Conservation (phyloP, 2,113 vertebrate genomes). For the Plestiodon gilberti region DNA sequence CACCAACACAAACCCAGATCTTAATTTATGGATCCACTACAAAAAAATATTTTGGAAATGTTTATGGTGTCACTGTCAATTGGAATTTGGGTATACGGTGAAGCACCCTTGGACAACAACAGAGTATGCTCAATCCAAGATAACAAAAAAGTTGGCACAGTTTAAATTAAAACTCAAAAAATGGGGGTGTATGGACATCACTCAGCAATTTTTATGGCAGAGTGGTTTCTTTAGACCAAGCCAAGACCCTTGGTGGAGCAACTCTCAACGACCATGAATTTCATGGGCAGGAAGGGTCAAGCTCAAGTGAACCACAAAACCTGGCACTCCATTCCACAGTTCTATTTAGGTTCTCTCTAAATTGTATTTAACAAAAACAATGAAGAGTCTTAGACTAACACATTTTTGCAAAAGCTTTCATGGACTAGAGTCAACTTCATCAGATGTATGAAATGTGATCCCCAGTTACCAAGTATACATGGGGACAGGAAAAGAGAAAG, state of each 20-base stretch:
- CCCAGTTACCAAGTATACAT: too few species aligned
- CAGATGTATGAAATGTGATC: too few species aligned
- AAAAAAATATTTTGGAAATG: neutral
- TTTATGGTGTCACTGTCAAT: neutral
- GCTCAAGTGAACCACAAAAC: neutral
- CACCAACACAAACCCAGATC: neutral
- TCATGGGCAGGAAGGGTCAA: neutral
- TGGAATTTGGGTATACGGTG: neutral
- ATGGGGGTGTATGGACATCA: neutral
- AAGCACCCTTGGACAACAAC: neutral
- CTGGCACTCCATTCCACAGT: neutral
- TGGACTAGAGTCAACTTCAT: too few species aligned
- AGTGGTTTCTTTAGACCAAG: neutral
- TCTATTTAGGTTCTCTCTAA: neutral
- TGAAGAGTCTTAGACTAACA: too few species aligned
- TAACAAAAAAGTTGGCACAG: neutral
- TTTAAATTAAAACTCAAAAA: neutral
- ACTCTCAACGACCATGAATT: neutral
- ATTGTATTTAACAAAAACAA: too few species aligned
- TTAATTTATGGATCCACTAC: neutral
- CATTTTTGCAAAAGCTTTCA: too few species aligned
- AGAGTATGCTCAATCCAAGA: neutral
- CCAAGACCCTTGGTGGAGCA: neutral
- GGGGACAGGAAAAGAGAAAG: too few species aligned
- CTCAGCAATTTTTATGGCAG: neutral